Percentiles rank a stretch among this genome's conserved stretches.
Conservation (phyloP, 2,797 vertebrate genomes). For the Meda fulgida region DNA sequence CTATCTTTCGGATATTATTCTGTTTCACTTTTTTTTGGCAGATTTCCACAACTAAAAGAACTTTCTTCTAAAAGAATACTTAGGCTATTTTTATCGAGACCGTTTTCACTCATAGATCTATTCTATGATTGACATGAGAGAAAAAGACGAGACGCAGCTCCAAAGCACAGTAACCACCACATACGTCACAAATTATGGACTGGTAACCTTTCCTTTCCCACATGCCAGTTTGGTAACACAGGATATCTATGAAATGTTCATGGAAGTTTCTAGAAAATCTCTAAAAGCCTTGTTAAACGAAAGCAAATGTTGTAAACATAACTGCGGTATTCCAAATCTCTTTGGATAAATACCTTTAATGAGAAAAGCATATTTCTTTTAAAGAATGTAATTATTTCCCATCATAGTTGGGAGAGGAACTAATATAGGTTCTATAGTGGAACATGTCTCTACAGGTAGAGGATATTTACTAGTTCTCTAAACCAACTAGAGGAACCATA, state of each 20-base stretch:
- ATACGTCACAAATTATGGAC: slow-evolving; percentile 23
- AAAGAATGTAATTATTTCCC: slow-evolving; percentile 10
- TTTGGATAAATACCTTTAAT: not conserved
- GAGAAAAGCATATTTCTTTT: not conserved
- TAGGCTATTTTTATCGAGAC: not conserved
- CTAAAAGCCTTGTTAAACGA: not conserved
- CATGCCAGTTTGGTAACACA: not conserved
- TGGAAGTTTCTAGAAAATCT: slow-evolving; percentile 6
- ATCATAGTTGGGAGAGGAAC: not conserved
- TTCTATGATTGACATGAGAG: not conserved
- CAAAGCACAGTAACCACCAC: slow-evolving; percentile 17
- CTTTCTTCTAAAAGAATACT: not conserved
- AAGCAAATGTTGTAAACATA: not conserved
- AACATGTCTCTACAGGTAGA: slow-evolving; percentile 29
- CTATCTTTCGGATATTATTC: not conserved
- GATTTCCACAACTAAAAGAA: not conserved
- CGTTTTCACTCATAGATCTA: not conserved
- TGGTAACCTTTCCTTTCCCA: slow-evolving; percentile 10
- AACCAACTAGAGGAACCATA: not conserved
- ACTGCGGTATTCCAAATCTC: not conserved
- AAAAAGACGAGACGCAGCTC: not conserved
- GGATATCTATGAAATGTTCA: not conserved
- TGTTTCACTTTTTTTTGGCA: not conserved
- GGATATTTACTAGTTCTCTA: slow-evolving; percentile 10
- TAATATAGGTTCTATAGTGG: not conserved